Conservation (phyloP, 1,140 invertebrate species). For the Caenorhabditis briggsae region DNA sequence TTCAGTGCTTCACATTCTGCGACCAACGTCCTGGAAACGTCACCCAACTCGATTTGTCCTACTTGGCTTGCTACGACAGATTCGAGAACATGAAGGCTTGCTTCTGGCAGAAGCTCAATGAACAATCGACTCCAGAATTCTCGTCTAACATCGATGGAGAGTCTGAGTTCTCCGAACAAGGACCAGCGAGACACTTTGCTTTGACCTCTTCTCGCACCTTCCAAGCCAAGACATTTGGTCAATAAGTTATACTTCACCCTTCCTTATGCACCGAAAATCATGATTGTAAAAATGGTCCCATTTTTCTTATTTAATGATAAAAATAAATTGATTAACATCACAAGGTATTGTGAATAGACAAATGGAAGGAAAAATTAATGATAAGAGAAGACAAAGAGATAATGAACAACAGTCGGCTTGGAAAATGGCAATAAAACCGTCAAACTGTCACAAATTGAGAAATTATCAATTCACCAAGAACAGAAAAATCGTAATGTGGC, state of each 20-base stretch:
- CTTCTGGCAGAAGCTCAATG: constrained; percentile 63
- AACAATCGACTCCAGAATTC: constrained; percentile 21
- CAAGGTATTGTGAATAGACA: no score
- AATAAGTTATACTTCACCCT: background rate
- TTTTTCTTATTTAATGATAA: background rate
- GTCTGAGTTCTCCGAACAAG: constrained; percentile 34
- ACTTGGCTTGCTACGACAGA: constrained; percentile 66
- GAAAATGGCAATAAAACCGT: no score
- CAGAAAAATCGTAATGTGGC: no score
- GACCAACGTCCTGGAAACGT: constrained; percentile 77
- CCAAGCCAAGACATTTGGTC: constrained; percentile 37
- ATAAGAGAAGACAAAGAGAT: no score
- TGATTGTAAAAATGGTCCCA: constrained; percentile 40
- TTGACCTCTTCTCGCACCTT: constrained; percentile 6
- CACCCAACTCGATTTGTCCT: constrained; percentile 68
- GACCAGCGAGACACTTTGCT: constrained; percentile 26
- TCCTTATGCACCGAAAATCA: background rate
- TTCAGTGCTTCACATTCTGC: constrained; percentile 73
- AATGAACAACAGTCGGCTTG: no score
- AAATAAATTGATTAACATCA: background rate
- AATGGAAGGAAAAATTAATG: no score
- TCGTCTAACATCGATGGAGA: constrained; percentile 23
- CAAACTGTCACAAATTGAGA: no score
- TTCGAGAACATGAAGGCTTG: constrained; percentile 68
- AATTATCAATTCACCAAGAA: no score